phyloP scores from a whole-genome alignment of 2,113 vertebrate genomes.

The Tinamus guttatus region DNA sequence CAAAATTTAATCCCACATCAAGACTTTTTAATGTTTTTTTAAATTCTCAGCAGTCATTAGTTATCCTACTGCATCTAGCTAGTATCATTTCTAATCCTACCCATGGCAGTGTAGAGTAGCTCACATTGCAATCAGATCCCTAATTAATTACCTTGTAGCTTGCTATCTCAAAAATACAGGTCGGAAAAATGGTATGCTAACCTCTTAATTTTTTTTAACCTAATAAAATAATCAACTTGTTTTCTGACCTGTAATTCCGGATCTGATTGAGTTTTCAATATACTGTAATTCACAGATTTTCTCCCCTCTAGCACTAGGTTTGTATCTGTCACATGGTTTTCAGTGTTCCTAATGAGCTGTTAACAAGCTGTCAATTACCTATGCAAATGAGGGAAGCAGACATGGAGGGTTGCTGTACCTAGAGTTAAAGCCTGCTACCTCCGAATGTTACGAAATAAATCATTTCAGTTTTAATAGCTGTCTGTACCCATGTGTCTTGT shows the following conservation, averaged over 20 bases:
- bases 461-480: conserved; percentile 76
- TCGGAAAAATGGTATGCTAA: conserved; percentile 42
- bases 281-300: conserved; percentile 78
- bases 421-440: conserved; percentile 75
- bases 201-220: conserved; percentile 57
- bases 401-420: conserved; percentile 70
- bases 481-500: conserved; percentile 74
- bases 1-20: conserved; percentile 36
- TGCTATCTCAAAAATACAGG: conserved; percentile 49
- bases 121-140: conserved; percentile 10
- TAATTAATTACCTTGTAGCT: conserved; percentile 45
- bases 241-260: conserved; percentile 74
- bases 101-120: neutral
- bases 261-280: conserved; percentile 80
- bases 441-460: conserved; percentile 76
- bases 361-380: conserved; percentile 86
- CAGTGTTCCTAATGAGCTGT: conserved; percentile 85
- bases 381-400: conserved; percentile 78
- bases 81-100: neutral
- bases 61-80: neutral
- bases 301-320: conserved; percentile 74
- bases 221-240: conserved; percentile 64
- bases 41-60: neutral
- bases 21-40: neutral
- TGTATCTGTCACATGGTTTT: conserved; percentile 83